Base-by-base conservation (phyloP, 2,797 vertebrate species). In the Oreochromis grahami region DNA sequence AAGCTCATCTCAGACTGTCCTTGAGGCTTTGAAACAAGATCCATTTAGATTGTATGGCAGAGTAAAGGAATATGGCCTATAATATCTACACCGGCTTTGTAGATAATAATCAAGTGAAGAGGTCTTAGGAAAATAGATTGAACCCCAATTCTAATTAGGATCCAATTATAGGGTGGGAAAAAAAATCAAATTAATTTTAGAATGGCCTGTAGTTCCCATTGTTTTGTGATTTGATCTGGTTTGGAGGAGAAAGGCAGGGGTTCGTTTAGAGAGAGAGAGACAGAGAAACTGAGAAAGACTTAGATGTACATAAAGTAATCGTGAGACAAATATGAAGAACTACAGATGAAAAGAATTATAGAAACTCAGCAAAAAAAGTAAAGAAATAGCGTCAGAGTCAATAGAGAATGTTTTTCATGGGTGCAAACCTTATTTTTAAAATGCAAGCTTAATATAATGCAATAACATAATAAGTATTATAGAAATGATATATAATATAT, bases 41-140 rank as follows among this genome's bases (percentile, higher is more conserved):
- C 94, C 91, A 96, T 96, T 96, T 95, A 96, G 94, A 95, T 94
- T 92, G 87, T 90, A 94, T 74, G 83, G 91, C 86, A 93, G 90
- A 93, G 89, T 88, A 91, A 94, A 95, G 90, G 88, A 96, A 94
- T 93, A 94, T 90, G 89, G 91, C 86, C 88, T 90, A 91, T 94
- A 95, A 95, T 95, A 95, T 94, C 93, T 93, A 90, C 92, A 91
- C 89, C 79, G 77, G 91, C 92, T 95, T 96, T 95, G 93, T 88
- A 95, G 96, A 96, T 96, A 95, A 92, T 88, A 89, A 96, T 97
- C 95, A 94, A 89, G 94, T 95, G 90, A 94, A 95, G 93, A 94
- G 94, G 92, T 94, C 92, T 94, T 94, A 93, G 93, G 90, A 95
- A 95, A 95, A 95, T 93, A 94, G 94, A 94, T 93, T 91, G 92